phyloP scores from a whole-genome alignment of 2,888 invertebrate species.

The Nebria brevicollis region DNA sequence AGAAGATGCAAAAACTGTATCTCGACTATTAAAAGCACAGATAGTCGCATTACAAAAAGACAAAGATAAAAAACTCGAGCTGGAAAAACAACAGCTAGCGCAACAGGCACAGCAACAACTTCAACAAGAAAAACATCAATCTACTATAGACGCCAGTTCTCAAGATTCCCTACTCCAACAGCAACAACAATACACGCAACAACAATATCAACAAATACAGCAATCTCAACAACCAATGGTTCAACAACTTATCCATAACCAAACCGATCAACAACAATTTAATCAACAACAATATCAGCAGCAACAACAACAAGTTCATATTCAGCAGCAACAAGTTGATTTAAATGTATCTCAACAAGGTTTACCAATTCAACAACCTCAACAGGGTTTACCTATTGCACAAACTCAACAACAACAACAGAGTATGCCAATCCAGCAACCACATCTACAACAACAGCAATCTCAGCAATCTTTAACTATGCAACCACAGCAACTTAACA shows the following conservation, averaged over 20 bases:
- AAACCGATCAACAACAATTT: slow-evolving; percentile 55
- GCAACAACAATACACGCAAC: slow-evolving; percentile 61
- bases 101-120: slow-evolving; percentile 57
- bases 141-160: slow-evolving; percentile 33
- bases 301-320: slow-evolving; percentile 62
- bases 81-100: slow-evolving; percentile 58
- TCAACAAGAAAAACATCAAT: slow-evolving; percentile 54
- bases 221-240: slow-evolving; percentile 52
- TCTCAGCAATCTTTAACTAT: slow-evolving; percentile 5
- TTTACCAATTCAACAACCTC: slow-evolving; percentile 62
- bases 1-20: slow-evolving; percentile 92
- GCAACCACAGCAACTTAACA: slow-evolving; percentile 35
- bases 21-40: slow-evolving; percentile 90
- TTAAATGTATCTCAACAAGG: slow-evolving; percentile 32
- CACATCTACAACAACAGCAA: slow-evolving; percentile 51
- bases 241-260: slow-evolving; percentile 59
- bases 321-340: slow-evolving; percentile 52
- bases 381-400: slow-evolving; percentile 55
- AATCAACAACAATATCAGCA: slow-evolving; percentile 56
- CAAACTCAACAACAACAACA: slow-evolving; percentile 52
- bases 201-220: slow-evolving; percentile 58
- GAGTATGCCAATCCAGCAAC: slow-evolving; percentile 33
- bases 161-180: slow-evolving; percentile 50
- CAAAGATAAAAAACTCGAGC: slow-evolving; percentile 69
- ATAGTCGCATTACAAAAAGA: slow-evolving; percentile 76